Percentiles rank a stretch among this genome's conserved stretches.
These are phyloP conservation scores for Steatocranus sp. DNA, from an alignment of 2,797 vertebrate genomes.

Conservation along the genomic window DNA sequence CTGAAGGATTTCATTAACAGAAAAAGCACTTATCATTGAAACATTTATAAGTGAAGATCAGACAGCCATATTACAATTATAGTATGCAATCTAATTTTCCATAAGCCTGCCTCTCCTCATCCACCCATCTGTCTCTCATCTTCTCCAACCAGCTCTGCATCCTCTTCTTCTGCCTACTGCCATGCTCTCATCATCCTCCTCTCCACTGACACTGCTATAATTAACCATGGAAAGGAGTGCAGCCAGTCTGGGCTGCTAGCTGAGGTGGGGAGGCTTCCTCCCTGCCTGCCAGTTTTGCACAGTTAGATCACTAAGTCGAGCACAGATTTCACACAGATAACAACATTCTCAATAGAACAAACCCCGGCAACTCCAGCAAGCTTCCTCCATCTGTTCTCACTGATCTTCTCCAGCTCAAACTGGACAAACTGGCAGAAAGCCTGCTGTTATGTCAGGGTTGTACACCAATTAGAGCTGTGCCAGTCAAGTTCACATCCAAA, in stretches of 20 bases:
- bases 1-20: background rate
- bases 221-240: slow-evolving; percentile 41
- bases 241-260: slow-evolving; percentile 22
- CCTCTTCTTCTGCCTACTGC: slow-evolving; percentile 2
- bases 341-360: slow-evolving; percentile 35
- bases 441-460: slow-evolving; percentile 2
- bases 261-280: slow-evolving; percentile 31
- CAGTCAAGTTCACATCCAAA: background rate
- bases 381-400: slow-evolving; percentile 37
- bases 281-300: slow-evolving; percentile 14
- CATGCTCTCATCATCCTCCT: slow-evolving; percentile 15
- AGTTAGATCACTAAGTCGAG: slow-evolving; percentile 25
- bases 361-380: background rate
- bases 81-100: background rate
- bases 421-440: slow-evolving; percentile 5
- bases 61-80: background rate
- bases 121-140: background rate
- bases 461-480: background rate
- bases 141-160: background rate
- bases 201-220: slow-evolving; percentile 40
- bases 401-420: slow-evolving; percentile 5
- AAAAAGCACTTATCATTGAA: background rate
- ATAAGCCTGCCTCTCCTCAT: background rate
- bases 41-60: background rate
- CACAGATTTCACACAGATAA: slow-evolving; percentile 36